A percentile compares a stretch with the other conserved stretches of the same genome.
These are phyloP conservation scores for Polia nebulosa DNA, from an alignment of 2,888 invertebrate genomes.

Conservation along the genomic window DNA sequence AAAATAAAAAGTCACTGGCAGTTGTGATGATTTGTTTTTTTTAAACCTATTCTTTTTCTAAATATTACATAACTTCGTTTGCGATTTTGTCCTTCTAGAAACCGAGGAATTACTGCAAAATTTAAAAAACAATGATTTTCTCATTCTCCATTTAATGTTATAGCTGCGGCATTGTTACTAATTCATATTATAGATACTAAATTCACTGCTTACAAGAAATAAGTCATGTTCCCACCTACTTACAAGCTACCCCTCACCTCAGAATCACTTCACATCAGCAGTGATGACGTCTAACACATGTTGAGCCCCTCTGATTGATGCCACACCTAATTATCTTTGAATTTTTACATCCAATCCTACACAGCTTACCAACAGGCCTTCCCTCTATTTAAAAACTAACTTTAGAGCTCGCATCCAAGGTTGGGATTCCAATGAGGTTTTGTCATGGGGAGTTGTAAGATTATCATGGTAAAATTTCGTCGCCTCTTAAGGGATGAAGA, in stretches of 20 bases:
- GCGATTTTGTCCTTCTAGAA: too few relatives aligned
- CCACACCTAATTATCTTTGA: conserved; percentile 80
- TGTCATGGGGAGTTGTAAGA: neutral
- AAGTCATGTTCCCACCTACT: conserved; percentile 25
- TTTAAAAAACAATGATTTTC: too few relatives aligned
- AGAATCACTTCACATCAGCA: conserved; percentile 48
- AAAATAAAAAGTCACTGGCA: neutral
- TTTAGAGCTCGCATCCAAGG: fast-evolving
- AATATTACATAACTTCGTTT: neutral
- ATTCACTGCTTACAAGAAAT: conserved; percentile 1
- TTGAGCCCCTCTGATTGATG: conserved; percentile 75
- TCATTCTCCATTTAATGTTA: too few relatives aligned
- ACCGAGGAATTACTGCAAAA: neutral
- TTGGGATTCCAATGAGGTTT: conserved; percentile 10
- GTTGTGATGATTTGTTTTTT: neutral
- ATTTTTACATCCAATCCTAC: conserved; percentile 68
- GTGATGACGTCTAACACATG: conserved; percentile 79
- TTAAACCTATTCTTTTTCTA: neutral
- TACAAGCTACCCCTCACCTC: conserved; percentile 35
- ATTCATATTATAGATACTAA: neutral
- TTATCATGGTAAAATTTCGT: conserved; percentile 54
- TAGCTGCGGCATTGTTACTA: neutral
- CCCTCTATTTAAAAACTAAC: neutral
- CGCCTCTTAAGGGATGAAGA: conserved; percentile 50
- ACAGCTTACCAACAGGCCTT: conserved; percentile 28